Evolutionary conservation across 2,888 invertebrate genomes (phyloP), one percentile per base, ranked within the genome.

Genomic region (Caenorhabditis uteleia): DNA sequence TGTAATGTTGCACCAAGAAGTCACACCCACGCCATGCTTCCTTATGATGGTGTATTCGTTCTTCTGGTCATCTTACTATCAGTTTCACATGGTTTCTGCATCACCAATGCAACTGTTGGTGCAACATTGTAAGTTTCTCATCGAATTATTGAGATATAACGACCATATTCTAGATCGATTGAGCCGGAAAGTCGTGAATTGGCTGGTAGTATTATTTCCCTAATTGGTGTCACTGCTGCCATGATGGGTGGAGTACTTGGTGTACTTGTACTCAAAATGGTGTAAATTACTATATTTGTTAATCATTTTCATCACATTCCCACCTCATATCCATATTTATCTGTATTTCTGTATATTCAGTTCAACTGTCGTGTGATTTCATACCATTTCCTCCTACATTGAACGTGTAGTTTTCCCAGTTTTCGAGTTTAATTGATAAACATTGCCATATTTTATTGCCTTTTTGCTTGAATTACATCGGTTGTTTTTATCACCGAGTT

Each of bases 11-110:
- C 58, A 3, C 75, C 75, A 7, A 48, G 75, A 4, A 26, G 29
- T 27, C 73, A 70, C 42, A 56, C 71, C 2, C 55, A 61, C 18
- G 55, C 70, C 1, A n/a, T 70, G 12, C 42, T 74, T 10, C 71
- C 68, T 21, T 70, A 54, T 34, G 75, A 75, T 48, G 70, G 69
- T 4, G 54, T 72, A 25, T 75, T 75, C 51, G 33, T 72, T n/a
- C 38, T 71, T 7, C 42, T 74, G 18, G 68, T 71, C 16, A 50
- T 74, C 25, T 21, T 71, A 3, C 65, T 74, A 31, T 68, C 66
- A 2, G 40, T 69, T 21, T 68, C 71, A 12, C 67, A 75, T 40
- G 75, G 75, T 20, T 66, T 70, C 56, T 55, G 57, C 49, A 64
- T 65, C 21, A 68, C 73, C 1, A 58, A 62, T 46, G 61, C 70